A percentile compares a stretch with the other conserved stretches of the same genome.
phyloP scores from a whole-genome alignment of 2,888 invertebrate species.

The Tetanocera ferruginea region DNA sequence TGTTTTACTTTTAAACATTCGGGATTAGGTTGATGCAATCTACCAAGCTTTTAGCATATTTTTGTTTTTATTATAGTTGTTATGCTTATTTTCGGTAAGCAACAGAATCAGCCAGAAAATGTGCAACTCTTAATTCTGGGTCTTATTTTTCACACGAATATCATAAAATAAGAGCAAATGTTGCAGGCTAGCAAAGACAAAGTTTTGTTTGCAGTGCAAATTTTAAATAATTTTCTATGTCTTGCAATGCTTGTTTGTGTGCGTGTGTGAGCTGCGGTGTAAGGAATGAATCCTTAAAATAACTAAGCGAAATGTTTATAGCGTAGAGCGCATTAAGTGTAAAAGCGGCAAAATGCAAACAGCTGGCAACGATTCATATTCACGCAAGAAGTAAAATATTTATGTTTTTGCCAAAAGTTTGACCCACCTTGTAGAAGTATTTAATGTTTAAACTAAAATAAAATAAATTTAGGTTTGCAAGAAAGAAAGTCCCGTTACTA shows the following conservation, averaged over 20 bases:
- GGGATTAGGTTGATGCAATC: no score
- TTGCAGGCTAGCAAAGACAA: background rate
- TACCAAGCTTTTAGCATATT: no score
- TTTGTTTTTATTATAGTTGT: no score
- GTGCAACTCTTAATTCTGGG: no score
- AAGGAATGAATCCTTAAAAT: conserved; percentile 42
- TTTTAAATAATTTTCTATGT: background rate
- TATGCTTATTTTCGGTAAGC: no score
- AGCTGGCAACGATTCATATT: background rate
- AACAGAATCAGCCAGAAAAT: no score
- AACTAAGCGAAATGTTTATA: conserved; percentile 48
- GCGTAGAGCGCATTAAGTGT: conserved; percentile 36
- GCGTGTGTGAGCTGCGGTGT: background rate
- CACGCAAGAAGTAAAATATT: background rate
- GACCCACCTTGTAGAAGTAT: no score
- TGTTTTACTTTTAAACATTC: no score
- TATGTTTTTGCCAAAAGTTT: background rate
- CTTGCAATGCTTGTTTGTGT: background rate
- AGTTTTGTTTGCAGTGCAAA: background rate
- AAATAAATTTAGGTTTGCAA: no score
- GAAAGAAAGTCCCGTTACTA: no score
- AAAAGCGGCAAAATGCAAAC: conserved; percentile 1
- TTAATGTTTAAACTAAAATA: no score
- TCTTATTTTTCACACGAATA: background rate
- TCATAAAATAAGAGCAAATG: conserved; percentile 4